A percentile compares a stretch with the other conserved stretches of the same genome.
These are phyloP conservation scores for Scomber japonicus DNA, from an alignment of 2,113 vertebrate genomes.

Conservation along the genomic window DNA sequence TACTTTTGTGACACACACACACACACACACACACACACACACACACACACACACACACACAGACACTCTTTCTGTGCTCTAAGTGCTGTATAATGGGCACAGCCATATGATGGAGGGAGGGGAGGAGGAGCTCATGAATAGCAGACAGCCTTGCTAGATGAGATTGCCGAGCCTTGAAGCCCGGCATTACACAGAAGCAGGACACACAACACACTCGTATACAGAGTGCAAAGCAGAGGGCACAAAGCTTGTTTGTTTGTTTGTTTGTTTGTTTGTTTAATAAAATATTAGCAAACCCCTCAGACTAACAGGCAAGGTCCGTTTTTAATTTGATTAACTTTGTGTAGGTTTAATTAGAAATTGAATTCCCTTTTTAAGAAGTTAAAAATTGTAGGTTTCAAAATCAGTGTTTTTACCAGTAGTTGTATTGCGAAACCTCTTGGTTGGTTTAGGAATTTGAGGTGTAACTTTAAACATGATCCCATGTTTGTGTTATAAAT, in stretches of 20 bases:
- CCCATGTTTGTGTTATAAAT: slow-evolving; percentile 32
- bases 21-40: slow-evolving; percentile 25
- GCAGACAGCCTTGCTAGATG: slow-evolving; percentile 56
- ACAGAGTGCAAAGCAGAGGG: background rate
- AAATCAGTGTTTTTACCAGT: background rate
- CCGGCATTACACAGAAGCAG: slow-evolving; percentile 15
- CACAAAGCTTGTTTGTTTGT: background rate
- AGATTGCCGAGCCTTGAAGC: slow-evolving; percentile 47
- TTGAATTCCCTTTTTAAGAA: background rate
- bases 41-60: slow-evolving; percentile 32
- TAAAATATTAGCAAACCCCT: background rate
- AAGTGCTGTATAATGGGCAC: slow-evolving; percentile 67
- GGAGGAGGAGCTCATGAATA: slow-evolving; percentile 67
- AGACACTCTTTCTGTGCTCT: background rate
- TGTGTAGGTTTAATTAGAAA: background rate
- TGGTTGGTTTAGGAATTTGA: background rate
- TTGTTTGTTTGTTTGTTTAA: slow-evolving; percentile 15
- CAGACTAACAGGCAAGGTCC: background rate
- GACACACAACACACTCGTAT: background rate
- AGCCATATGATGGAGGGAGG: slow-evolving; percentile 61
- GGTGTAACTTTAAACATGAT: slow-evolving; percentile 6
- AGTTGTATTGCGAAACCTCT: background rate
- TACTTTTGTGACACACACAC: slow-evolving; percentile 7
- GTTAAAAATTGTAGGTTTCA: background rate
- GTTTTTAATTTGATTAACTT: background rate